These are phyloP conservation scores for Petrolisthes cinctipes DNA, from an alignment of 2,888 invertebrate species.

Conservation along the genomic window DNA sequence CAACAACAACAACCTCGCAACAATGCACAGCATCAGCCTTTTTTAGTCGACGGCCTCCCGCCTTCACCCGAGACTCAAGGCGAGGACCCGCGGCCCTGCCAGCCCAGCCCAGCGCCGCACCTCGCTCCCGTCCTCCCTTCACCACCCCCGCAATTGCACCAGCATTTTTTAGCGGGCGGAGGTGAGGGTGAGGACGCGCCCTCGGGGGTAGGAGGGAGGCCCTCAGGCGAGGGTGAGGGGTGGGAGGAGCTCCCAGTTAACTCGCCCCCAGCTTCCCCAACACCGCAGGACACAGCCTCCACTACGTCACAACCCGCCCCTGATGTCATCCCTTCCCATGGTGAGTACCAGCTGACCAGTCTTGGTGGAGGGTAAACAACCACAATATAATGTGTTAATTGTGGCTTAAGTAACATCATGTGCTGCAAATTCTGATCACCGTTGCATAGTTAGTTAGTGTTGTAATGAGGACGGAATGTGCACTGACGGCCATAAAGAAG, in stretches of 20 bases:
- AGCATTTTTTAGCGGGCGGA: constrained; percentile 55
- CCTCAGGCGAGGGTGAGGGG: constrained; percentile 35
- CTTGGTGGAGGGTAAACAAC: background rate
- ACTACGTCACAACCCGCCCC: constrained; percentile 42
- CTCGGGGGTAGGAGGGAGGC: constrained; percentile 63
- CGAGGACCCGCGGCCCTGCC: constrained; percentile 59
- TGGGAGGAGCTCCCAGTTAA: constrained; percentile 25
- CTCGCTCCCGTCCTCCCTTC: constrained; percentile 56
- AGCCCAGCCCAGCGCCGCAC: constrained; percentile 54
- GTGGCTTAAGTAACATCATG: background rate
- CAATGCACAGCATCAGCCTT: constrained; percentile 67
- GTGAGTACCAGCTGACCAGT: constrained; percentile 35
- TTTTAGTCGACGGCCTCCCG: constrained; percentile 72
- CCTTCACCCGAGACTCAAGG: constrained; percentile 64
- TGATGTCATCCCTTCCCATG: constrained; percentile 55
- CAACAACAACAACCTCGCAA: constrained; percentile 32
- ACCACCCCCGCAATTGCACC: constrained; percentile 46
- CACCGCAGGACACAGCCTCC: constrained; percentile 26
- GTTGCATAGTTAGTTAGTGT: too few relatives aligned
- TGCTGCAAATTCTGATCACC: too few relatives aligned
- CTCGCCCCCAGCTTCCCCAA: constrained; percentile 18
- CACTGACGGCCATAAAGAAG: too few relatives aligned
- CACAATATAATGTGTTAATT: background rate
- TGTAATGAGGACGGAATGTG: too few relatives aligned
- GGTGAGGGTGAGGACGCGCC: constrained; percentile 46